Conservation (phyloP, 2,113 vertebrate species). For the Megaleporinus macrocephalus region DNA sequence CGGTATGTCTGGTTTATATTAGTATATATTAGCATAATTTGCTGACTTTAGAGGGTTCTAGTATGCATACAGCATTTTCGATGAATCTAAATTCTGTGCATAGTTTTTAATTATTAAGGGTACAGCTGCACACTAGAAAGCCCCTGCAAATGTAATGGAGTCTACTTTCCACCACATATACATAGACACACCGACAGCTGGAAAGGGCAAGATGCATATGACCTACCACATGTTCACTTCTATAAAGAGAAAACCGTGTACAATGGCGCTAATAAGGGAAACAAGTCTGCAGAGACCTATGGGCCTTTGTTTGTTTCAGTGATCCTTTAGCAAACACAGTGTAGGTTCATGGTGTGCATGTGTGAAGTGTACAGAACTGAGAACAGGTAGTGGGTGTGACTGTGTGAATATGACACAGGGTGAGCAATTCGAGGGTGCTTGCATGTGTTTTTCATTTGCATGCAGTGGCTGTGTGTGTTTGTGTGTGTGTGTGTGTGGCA, state of each 20-base stretch:
- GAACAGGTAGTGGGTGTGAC: slow-evolving; percentile 6
- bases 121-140: slow-evolving; percentile 50
- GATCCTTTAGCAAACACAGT: background rate
- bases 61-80: background rate
- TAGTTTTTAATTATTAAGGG: slow-evolving; percentile 53
- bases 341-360: background rate
- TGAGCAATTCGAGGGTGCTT: background rate
- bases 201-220: slow-evolving; percentile 53
- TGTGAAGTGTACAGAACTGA: background rate
- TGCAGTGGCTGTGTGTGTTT: slow-evolving; percentile 18
- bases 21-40: too few species aligned
- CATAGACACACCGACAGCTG: slow-evolving; percentile 56
- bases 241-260: slow-evolving; percentile 44
- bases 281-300: background rate
- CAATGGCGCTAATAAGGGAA: slow-evolving; percentile 35
- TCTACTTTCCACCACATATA: slow-evolving; percentile 46
- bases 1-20: too few species aligned
- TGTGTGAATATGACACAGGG: background rate
- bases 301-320: background rate
- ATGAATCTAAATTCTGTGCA: slow-evolving; percentile 49
- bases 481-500: slow-evolving; percentile 27
- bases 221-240: slow-evolving; percentile 56
- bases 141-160: slow-evolving; percentile 39
- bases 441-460: background rate
- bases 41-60: too few species aligned